These are phyloP conservation scores for Hypanus sabinus DNA, from an alignment of 2,113 vertebrate species.

Conservation along the genomic window DNA sequence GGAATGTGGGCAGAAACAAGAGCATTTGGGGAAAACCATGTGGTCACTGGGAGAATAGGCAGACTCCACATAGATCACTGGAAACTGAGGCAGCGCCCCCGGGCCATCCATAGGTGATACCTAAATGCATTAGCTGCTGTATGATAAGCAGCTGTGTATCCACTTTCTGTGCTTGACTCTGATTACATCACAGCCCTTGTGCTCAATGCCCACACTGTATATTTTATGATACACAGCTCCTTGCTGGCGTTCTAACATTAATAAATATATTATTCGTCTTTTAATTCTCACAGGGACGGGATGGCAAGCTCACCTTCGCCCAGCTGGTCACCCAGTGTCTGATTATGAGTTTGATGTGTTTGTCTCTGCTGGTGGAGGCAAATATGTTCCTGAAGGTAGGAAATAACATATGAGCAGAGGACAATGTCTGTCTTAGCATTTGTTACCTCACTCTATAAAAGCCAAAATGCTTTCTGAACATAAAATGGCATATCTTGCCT, in stretches of 20 bases:
- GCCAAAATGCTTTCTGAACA: neutral
- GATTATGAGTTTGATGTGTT: slow-evolving; percentile 79
- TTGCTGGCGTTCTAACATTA: neutral
- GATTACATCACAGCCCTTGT: neutral
- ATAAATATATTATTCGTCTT: neutral
- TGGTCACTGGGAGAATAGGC: too few relatives aligned
- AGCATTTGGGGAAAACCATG: too few relatives aligned
- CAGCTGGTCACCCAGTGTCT: slow-evolving; percentile 57
- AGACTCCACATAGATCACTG: too few relatives aligned
- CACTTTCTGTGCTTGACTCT: neutral
- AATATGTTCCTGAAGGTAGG: slow-evolving; percentile 81
- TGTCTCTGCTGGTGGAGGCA: slow-evolving; percentile 82
- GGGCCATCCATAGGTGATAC: neutral
- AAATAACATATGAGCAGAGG: neutral
- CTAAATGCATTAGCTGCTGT: neutral
- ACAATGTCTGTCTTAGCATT: neutral
- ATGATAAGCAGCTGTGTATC: neutral
- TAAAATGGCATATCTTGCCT: neutral
- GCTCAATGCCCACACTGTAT: neutral
- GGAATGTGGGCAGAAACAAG: too few relatives aligned
- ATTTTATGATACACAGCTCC: neutral
- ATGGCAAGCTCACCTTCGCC: slow-evolving; percentile 73
- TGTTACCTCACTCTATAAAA: neutral
- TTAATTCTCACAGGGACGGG: slow-evolving; percentile 50
- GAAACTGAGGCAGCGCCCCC: too few relatives aligned